Evolutionary conservation across 2,797 vertebrate species (phyloP).

Genomic region (Artibeus lituratus): DNA sequence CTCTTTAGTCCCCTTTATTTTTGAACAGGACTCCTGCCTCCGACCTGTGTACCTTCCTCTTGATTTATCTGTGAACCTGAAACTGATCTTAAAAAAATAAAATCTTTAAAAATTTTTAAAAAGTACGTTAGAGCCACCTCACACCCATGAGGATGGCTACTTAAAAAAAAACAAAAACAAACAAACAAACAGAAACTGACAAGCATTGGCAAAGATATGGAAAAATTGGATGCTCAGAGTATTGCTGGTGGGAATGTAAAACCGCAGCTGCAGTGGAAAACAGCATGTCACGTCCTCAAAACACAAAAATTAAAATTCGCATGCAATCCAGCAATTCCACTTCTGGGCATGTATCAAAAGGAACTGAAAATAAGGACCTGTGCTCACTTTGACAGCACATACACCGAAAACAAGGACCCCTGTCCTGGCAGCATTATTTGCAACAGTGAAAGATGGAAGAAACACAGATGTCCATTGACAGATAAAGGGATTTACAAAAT

Average conservation of each 20-base stretch:
- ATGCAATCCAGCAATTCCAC: not conserved
- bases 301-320: not conserved
- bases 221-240: not conserved
- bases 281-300: not conserved
- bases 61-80: not conserved
- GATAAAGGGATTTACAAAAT: not conserved
- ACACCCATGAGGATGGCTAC: not conserved
- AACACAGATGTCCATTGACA: not conserved
- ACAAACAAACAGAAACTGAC: not conserved
- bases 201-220: not conserved
- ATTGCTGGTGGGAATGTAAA: not conserved
- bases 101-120: not conserved
- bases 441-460: too few relatives aligned
- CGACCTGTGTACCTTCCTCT: not conserved
- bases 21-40: not conserved
- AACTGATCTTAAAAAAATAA: not conserved
- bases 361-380: not conserved
- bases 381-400: too few relatives aligned
- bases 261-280: not conserved
- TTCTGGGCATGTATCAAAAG: not conserved
- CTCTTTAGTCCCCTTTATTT: not conserved
- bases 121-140: not conserved
- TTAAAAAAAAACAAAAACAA: not conserved
- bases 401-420: not conserved
- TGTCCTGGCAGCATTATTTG: not conserved